Conservation (phyloP, 2,113 vertebrate genomes). For the Silurus meridionalis region DNA sequence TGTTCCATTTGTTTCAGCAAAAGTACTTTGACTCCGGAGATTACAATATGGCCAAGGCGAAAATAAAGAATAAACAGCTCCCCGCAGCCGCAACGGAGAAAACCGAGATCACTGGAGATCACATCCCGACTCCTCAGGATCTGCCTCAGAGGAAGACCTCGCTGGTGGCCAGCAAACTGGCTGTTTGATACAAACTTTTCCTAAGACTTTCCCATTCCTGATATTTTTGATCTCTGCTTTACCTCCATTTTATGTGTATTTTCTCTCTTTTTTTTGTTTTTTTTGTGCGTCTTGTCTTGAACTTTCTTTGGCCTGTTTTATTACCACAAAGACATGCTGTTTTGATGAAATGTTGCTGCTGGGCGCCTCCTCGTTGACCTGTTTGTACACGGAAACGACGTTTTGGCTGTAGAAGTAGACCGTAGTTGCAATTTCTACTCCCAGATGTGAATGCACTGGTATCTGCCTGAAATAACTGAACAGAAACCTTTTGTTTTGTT, state of each 20-base stretch:
- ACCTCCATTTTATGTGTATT: conserved; percentile 47
- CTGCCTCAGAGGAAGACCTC: conserved; percentile 96
- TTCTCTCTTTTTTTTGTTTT: conserved; percentile 68
- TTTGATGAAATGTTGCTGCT: conserved; percentile 73
- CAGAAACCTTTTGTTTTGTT: conserved; percentile 53
- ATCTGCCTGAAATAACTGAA: conserved; percentile 61
- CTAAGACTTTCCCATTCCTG: conserved; percentile 73
- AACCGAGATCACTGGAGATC: conserved; percentile 93
- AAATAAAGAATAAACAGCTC: conserved; percentile 97
- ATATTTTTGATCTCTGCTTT: conserved; percentile 69
- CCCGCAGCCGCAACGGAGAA: conserved; percentile 87
- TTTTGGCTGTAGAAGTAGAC: conserved; percentile 61
- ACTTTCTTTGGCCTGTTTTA: conserved; percentile 34
- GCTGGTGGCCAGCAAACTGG: conserved; percentile 95
- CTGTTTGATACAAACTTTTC: conserved; percentile 82
- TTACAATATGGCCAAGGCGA: conserved; percentile 99
- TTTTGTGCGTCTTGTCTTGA: conserved; percentile 27
- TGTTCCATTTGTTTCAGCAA: conserved; percentile 72
- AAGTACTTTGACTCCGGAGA: conserved; percentile 99
- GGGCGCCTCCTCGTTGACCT: conserved; percentile 59
- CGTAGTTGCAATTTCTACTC: conserved; percentile 48
- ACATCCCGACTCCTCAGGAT: conserved; percentile 98
- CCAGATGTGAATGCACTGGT: conserved; percentile 46
- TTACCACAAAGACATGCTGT: conserved; percentile 53
- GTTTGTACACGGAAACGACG: conserved; percentile 64